Conservation (phyloP, 2,797 vertebrate species). For the Anomalospiza imberbis region DNA sequence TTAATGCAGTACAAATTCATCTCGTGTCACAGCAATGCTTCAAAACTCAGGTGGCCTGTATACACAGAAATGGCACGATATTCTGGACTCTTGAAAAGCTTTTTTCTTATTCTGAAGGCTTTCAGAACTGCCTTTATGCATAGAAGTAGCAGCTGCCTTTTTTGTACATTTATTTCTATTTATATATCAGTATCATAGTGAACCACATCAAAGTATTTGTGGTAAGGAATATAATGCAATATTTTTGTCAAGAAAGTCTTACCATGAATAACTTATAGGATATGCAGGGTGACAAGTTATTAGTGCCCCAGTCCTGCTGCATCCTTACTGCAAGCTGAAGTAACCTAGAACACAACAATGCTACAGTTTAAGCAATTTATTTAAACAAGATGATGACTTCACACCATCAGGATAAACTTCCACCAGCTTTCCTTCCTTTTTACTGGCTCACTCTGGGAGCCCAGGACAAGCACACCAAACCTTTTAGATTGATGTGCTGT, state of each 20-base stretch:
- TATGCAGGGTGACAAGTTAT: not conserved
- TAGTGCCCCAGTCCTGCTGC: not conserved
- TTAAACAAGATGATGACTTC: not conserved
- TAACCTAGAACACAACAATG: not conserved
- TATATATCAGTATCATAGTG: not conserved
- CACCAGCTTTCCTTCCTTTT: not conserved
- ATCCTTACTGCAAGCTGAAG: not conserved
- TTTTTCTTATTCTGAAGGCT: not conserved
- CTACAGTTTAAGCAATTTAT: not conserved
- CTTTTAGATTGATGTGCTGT: not conserved
- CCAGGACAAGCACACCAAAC: not conserved
- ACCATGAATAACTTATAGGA: not conserved
- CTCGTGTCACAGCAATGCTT: not conserved
- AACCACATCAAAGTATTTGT: not conserved
- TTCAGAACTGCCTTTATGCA: not conserved
- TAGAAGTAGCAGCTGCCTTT: not conserved
- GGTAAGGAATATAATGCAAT: not conserved
- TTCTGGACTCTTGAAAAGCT: not conserved
- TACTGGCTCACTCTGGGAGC: not conserved
- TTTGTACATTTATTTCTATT: not conserved
- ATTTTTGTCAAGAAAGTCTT: constrained; percentile 2
- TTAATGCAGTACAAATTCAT: constrained; percentile 1
- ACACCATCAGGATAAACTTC: not conserved
- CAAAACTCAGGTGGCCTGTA: not conserved
- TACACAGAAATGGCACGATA: not conserved